Conservation (phyloP, 2,888 invertebrate genomes). For the Helicoverpa assulta region DNA sequence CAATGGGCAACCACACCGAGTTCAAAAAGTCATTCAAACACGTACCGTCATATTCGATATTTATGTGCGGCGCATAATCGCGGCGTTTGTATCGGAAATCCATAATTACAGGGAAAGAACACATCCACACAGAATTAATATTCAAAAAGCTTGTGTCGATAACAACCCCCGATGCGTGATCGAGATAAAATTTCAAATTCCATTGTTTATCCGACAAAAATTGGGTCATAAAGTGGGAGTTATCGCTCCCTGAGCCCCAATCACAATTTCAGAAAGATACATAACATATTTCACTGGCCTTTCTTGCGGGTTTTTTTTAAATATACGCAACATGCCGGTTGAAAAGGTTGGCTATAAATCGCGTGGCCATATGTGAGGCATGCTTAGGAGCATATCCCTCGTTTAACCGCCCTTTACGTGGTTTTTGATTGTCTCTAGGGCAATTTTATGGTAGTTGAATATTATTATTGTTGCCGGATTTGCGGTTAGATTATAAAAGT, state of each 20-base stretch:
- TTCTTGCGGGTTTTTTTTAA: constrained; percentile 68
- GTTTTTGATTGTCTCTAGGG: constrained; percentile 55
- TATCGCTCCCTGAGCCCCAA: constrained; percentile 86
- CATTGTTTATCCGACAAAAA: constrained; percentile 86
- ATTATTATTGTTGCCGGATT: constrained; percentile 47
- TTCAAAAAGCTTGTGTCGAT: constrained; percentile 68
- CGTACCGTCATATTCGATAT: constrained; percentile 44
- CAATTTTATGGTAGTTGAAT: constrained; percentile 57
- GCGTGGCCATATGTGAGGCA: constrained; percentile 71
- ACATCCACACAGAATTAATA: constrained; percentile 58
- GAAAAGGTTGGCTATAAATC: constrained; percentile 82
- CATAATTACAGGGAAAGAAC: constrained; percentile 60
- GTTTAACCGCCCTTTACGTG: constrained; percentile 54
- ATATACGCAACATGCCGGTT: constrained; percentile 75
- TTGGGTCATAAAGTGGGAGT: constrained; percentile 86
- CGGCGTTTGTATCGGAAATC: constrained; percentile 52
- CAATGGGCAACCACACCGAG: constrained; percentile 28
- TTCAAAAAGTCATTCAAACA: constrained; percentile 49
- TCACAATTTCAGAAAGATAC: constrained; percentile 85
- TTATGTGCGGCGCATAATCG: constrained; percentile 48
- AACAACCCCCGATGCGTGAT: constrained; percentile 65
- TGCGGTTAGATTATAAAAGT: constrained; percentile 50
- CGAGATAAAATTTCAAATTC: constrained; percentile 84
- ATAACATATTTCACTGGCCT: constrained; percentile 80
- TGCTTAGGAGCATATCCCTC: constrained; percentile 69